Conservation (phyloP, 1,140 invertebrate genomes). For the Hyles euphorbiae region DNA sequence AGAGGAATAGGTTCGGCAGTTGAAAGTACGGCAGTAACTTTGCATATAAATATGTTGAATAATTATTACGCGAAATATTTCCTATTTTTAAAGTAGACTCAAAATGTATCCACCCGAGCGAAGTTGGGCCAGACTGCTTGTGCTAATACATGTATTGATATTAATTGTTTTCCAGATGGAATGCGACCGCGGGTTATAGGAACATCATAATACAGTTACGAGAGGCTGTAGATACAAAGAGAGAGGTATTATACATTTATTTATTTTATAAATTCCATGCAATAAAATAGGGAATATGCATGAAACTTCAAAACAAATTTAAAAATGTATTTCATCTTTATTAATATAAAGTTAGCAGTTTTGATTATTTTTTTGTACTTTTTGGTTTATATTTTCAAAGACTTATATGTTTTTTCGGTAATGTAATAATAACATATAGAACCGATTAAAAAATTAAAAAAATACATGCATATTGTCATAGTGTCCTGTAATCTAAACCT, state of each 20-base stretch:
- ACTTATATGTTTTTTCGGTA: no score
- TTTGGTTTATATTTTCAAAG: no score
- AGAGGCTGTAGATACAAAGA: slow-evolving; percentile 79
- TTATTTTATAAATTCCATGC: not conserved
- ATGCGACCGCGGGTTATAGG: slow-evolving; percentile 79
- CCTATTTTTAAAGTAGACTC: not conserved
- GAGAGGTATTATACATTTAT: slow-evolving; percentile 59
- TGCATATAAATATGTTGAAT: not conserved
- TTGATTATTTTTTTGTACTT: no score
- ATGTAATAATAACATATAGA: not conserved
- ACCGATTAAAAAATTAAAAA: not conserved
- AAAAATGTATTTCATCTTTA: not conserved
- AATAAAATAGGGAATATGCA: not conserved
- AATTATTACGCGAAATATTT: not conserved
- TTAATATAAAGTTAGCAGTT: not conserved
- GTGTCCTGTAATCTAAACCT: no score
- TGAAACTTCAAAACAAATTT: not conserved
- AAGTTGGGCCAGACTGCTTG: not conserved
- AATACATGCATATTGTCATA: no score
- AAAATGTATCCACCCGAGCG: not conserved
- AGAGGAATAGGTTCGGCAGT: not conserved
- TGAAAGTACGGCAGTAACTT: not conserved
- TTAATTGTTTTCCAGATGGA: slow-evolving; percentile 82
- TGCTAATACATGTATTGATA: not conserved
- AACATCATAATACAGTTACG: slow-evolving; percentile 85